Percentiles rank a stretch among this genome's conserved stretches.
Conservation (phyloP, 2,797 vertebrate species). For the Coregonus suidteri region DNA sequence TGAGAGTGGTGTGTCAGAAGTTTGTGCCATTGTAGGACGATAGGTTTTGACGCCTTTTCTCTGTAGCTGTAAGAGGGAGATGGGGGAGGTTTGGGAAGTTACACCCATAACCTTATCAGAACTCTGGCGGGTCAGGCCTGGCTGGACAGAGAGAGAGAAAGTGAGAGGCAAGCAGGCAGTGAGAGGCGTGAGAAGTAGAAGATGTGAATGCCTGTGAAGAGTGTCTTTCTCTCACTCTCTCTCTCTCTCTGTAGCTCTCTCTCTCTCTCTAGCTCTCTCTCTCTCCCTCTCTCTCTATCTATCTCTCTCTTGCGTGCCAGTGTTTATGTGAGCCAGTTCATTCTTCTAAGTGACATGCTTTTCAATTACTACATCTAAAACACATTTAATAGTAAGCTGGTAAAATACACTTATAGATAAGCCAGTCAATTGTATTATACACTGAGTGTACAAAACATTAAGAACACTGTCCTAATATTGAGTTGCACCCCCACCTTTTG, state of each 20-base stretch:
- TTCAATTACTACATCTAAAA: neutral
- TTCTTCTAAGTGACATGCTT: neutral
- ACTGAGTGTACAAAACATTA: neutral
- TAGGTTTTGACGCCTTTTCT: neutral
- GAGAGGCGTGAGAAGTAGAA: neutral
- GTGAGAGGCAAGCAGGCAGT: neutral
- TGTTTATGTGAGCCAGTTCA: neutral
- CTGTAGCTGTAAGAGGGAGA: neutral
- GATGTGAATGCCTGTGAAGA: neutral
- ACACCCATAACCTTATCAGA: neutral
- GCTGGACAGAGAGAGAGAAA: neutral
- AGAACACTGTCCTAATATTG: too few species aligned
- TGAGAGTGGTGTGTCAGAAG: conserved; percentile 7
- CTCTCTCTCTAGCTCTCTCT: conserved; percentile 15
- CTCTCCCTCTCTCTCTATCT: conserved; percentile 21
- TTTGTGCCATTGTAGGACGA: neutral
- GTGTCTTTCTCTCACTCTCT: neutral
- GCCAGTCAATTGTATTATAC: neutral
- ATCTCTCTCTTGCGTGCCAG: neutral
- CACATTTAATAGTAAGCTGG: neutral
- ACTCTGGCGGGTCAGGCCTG: too few species aligned
- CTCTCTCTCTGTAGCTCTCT: neutral
- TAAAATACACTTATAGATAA: neutral
- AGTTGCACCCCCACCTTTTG: too few species aligned
- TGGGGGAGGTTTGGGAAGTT: neutral